phyloP scores from a whole-genome alignment of 2,888 invertebrate genomes.

The Raillietiella orientalis region DNA sequence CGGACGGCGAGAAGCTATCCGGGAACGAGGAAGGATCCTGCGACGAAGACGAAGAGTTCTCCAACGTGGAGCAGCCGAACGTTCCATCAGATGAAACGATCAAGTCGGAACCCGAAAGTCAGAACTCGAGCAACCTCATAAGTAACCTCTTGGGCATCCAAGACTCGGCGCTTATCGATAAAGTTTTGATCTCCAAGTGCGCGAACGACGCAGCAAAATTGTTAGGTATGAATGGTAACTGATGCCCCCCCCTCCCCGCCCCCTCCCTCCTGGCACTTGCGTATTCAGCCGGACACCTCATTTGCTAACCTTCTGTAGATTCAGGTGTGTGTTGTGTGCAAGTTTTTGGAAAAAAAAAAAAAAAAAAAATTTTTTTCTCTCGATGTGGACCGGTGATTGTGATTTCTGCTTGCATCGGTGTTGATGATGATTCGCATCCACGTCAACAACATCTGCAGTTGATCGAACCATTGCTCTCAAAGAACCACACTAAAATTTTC shows the following conservation, averaged over 20 bases:
- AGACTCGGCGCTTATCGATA: constrained; percentile 51
- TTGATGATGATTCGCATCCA: too few species aligned
- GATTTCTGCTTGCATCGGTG: too few species aligned
- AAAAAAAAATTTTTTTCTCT: too few species aligned
- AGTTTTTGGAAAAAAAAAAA: too few species aligned
- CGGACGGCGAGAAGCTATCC: constrained; percentile 2
- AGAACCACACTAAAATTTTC: too few species aligned
- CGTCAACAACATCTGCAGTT: too few species aligned
- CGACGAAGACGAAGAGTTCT: not conserved
- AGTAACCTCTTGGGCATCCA: constrained; percentile 62
- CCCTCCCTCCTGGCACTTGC: too few species aligned
- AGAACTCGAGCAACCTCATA: constrained; percentile 25
- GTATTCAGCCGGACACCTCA: too few species aligned
- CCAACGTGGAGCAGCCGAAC: constrained; percentile 1
- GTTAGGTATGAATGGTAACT: constrained; percentile 30
- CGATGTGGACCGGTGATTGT: too few species aligned
- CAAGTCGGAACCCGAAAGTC: not conserved
- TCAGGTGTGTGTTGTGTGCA: too few species aligned
- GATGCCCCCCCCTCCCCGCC: not conserved
- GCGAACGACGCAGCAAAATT: constrained; percentile 51
- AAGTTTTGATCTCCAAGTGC: constrained; percentile 32
- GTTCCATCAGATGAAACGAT: not conserved
- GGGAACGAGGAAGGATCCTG: constrained; percentile 3
- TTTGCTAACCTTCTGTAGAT: too few species aligned
- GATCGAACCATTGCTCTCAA: too few species aligned